These are phyloP conservation scores for Anolis apletophallus DNA, from an alignment of 2,797 vertebrate species.

Conservation along the genomic window DNA sequence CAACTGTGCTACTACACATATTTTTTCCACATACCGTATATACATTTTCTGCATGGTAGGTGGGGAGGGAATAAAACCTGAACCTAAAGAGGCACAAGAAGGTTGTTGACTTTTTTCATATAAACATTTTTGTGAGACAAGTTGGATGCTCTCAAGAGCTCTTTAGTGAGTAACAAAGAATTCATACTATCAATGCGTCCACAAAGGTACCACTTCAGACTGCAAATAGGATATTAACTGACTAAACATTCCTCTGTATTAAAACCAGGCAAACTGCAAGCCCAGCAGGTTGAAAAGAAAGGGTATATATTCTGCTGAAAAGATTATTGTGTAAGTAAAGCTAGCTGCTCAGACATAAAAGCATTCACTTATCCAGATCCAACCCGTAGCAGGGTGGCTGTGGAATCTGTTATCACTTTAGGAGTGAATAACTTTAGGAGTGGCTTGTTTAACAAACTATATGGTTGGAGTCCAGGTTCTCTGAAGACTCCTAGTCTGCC, in stretches of 20 bases:
- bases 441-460: no score
- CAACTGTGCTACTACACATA: background rate
- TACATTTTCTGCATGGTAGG: background rate
- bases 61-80: background rate
- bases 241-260: background rate
- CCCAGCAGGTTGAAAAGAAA: background rate
- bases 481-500: no score
- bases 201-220: background rate
- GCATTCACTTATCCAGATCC: background rate
- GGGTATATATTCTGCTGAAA: background rate
- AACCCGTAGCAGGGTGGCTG: background rate
- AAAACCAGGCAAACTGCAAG: background rate
- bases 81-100: background rate
- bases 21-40: no score
- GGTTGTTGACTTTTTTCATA: background rate
- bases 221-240: background rate
- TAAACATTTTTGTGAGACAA: background rate
- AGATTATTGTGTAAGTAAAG: background rate
- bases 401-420: no score
- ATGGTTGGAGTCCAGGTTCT: no score
- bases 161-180: background rate
- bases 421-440: no score
- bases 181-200: background rate
- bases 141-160: background rate
- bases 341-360: background rate